Conservation (phyloP, 1,140 invertebrate genomes). For the Trinorchestia longiramus region DNA sequence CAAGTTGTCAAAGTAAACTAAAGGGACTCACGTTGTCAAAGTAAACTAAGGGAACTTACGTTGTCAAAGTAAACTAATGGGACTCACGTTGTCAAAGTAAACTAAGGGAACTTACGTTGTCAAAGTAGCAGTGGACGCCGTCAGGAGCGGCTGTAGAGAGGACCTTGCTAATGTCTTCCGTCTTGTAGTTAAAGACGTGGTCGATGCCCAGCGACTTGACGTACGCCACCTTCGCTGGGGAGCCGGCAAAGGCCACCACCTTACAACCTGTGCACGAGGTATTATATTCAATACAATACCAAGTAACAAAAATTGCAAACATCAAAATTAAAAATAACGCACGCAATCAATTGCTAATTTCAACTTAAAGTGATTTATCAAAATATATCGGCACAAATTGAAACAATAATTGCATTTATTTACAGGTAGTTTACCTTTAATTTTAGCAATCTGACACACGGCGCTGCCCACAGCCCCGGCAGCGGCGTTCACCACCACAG, state of each 20-base stretch:
- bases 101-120: slow-evolving; percentile 75
- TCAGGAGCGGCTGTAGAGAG: slow-evolving; percentile 78
- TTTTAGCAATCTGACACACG: slow-evolving; percentile 82
- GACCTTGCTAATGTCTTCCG: slow-evolving; percentile 71
- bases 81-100: too few relatives aligned
- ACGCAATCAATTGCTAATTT: too few relatives aligned
- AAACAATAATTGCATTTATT: too few relatives aligned
- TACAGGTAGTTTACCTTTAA: too few relatives aligned
- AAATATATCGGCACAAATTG: too few relatives aligned
- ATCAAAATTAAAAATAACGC: too few relatives aligned
- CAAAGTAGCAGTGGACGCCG: slow-evolving; percentile 81
- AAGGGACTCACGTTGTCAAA: too few relatives aligned
- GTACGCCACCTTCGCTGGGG: slow-evolving; percentile 80
- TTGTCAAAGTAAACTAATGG: too few relatives aligned
- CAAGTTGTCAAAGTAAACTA: too few relatives aligned
- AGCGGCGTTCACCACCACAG: slow-evolving; percentile 75
- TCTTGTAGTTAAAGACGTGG: slow-evolving; percentile 81
- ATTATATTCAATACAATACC: background rate
- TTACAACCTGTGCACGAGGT: slow-evolving; percentile 73
- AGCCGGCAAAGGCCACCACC: slow-evolving; percentile 80
- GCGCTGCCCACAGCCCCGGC: slow-evolving; percentile 78
- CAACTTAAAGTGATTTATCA: too few relatives aligned
- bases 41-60: background rate
- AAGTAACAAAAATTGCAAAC: too few relatives aligned
- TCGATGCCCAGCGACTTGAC: slow-evolving; percentile 79